Evolutionary conservation across 2,113 vertebrate species (phyloP).

Genomic region (Boleophthalmus pectinirostris): DNA sequence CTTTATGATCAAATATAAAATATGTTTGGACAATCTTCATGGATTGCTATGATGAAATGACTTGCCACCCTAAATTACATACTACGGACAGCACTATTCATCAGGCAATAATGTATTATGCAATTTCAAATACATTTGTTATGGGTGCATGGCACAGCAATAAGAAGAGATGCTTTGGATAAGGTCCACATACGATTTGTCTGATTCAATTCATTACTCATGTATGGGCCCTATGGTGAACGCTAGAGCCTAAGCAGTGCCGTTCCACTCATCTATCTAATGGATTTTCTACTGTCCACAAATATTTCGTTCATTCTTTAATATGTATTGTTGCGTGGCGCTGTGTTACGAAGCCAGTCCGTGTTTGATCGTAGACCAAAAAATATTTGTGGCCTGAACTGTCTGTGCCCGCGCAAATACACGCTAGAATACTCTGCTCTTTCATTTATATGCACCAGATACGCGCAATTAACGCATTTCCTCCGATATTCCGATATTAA

Average conservation of each 20-base stretch:
- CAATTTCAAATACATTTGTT: not conserved
- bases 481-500: too few relatives aligned
- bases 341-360: too few relatives aligned
- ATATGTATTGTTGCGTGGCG: too few relatives aligned
- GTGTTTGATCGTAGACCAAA: too few relatives aligned
- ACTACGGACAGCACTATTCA: not conserved
- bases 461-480: too few relatives aligned
- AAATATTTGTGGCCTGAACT: too few relatives aligned
- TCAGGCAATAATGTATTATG: not conserved
- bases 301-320: too few relatives aligned
- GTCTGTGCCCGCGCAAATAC: too few relatives aligned
- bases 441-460: too few relatives aligned
- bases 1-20: not conserved
- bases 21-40: slow-evolving; percentile 4
- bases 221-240: not conserved
- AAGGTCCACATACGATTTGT: not conserved
- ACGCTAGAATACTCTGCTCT: too few relatives aligned
- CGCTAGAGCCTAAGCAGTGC: not conserved
- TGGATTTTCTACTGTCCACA: too few relatives aligned
- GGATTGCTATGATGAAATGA: not conserved
- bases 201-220: not conserved
- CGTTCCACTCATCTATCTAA: too few relatives aligned
- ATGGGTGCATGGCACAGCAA: not conserved
- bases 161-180: not conserved
- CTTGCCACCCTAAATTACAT: not conserved